Evolutionary conservation across 1,140 invertebrate genomes (phyloP).

Genomic region (Bombus breviceps): DNA sequence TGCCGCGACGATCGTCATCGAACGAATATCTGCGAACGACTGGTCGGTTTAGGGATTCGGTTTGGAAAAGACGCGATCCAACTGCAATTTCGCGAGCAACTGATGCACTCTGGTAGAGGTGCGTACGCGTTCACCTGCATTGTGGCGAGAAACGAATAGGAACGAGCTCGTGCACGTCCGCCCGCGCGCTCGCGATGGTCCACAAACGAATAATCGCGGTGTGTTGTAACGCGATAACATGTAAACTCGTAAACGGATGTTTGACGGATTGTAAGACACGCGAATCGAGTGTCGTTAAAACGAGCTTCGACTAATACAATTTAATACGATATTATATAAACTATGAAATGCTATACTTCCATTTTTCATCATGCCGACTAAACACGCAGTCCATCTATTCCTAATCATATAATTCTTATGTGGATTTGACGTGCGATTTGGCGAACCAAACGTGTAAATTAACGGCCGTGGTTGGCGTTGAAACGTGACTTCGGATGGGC

Average conservation of each 20-base stretch:
- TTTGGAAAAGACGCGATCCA: not conserved
- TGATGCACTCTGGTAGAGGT: conserved; percentile 37
- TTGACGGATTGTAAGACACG: not conserved
- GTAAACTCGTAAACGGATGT: not conserved
- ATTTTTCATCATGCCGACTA: not conserved
- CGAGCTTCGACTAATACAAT: too few species aligned
- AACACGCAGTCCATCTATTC: not conserved
- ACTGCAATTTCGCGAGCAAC: conserved; percentile 32
- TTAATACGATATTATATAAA: too few species aligned
- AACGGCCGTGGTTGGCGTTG: not conserved
- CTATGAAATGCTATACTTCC: not conserved
- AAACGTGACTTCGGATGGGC: too few species aligned
- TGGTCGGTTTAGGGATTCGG: not conserved
- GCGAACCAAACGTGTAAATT: not conserved
- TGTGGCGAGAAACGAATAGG: conserved; percentile 46
- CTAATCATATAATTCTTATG: too few species aligned
- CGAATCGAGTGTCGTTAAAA: not conserved
- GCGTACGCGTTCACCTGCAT: conserved; percentile 52
- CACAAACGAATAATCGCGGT: conserved; percentile 27
- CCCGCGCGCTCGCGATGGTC: not conserved
- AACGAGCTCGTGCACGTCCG: not conserved
- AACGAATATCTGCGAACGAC: not conserved
- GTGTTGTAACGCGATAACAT: not conserved
- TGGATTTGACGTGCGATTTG: not conserved
- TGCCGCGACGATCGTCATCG: not conserved